phyloP scores from a whole-genome alignment of 2,797 vertebrate species.

The Bufotes viridis region DNA sequence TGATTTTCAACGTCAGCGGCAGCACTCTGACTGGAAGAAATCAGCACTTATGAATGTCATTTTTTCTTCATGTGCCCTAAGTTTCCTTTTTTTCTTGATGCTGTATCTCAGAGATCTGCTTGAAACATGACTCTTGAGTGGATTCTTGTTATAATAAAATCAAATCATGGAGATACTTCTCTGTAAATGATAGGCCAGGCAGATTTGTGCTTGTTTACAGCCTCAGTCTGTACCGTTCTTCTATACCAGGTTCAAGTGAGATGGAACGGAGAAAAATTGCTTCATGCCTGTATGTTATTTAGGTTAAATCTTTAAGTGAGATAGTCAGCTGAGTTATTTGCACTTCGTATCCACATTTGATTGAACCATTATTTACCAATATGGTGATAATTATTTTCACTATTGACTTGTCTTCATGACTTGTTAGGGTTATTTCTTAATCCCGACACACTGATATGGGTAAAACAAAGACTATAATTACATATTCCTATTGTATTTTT shows the following conservation, averaged over 20 bases:
- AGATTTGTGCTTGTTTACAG: conserved; percentile 31
- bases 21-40: conserved; percentile 38
- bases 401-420: neutral
- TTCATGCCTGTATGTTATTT: conserved; percentile 29
- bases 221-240: neutral
- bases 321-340: neutral
- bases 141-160: conserved; percentile 43
- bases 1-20: conserved; percentile 38
- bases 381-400: neutral
- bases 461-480: neutral
- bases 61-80: conserved; percentile 36
- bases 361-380: conserved; percentile 5
- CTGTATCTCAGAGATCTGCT: conserved; percentile 23
- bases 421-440: neutral
- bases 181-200: conserved; percentile 26
- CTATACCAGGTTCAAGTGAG: conserved; percentile 12
- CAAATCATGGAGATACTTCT: conserved; percentile 35
- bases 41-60: conserved; percentile 35
- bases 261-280: conserved; percentile 14
- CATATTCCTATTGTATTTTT: neutral
- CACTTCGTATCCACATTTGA: neutral
- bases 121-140: conserved; percentile 34
- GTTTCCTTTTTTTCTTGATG: conserved; percentile 30
- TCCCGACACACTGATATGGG: neutral
- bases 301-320: conserved; percentile 9